Percentiles rank a stretch among this genome's conserved stretches.
Conservation (phyloP, 2,113 vertebrate genomes). For the Callipepla squamata region DNA sequence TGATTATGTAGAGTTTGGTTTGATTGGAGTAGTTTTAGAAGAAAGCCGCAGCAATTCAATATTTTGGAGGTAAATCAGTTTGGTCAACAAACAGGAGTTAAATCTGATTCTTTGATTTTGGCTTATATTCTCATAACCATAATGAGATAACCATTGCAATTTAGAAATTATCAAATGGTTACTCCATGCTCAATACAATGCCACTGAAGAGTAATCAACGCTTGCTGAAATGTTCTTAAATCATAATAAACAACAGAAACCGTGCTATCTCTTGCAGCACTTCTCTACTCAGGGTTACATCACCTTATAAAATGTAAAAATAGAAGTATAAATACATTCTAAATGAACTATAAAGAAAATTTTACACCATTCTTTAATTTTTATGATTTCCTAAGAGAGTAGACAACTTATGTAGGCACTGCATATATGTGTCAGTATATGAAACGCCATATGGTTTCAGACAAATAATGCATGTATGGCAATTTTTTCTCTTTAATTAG, state of each 20-base stretch:
- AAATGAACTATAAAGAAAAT: not conserved
- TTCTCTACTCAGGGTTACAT: not conserved
- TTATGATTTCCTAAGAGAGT: not conserved
- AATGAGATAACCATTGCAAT: not conserved
- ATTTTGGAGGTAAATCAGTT: not conserved
- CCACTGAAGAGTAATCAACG: not conserved
- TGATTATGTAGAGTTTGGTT: not conserved
- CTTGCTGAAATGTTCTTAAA: not conserved
- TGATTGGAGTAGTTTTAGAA: not conserved
- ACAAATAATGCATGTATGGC: not conserved
- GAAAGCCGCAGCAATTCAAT: not conserved
- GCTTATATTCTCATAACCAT: not conserved
- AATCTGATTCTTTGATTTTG: not conserved
- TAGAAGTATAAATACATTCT: not conserved
- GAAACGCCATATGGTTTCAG: not conserved
- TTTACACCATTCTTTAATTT: not conserved
- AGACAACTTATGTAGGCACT: not conserved
- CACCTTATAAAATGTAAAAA: not conserved
- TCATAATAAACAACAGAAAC: not conserved
- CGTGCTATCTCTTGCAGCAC: not conserved
- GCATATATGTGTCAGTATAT: not conserved
- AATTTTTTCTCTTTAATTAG: not conserved
- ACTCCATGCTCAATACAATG: not conserved
- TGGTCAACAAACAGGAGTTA: not conserved
- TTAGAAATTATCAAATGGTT: not conserved